A percentile compares a stretch with the other conserved stretches of the same genome.
phyloP scores from a whole-genome alignment of 2,797 vertebrate genomes.

The Distichodus sexfasciatus region DNA sequence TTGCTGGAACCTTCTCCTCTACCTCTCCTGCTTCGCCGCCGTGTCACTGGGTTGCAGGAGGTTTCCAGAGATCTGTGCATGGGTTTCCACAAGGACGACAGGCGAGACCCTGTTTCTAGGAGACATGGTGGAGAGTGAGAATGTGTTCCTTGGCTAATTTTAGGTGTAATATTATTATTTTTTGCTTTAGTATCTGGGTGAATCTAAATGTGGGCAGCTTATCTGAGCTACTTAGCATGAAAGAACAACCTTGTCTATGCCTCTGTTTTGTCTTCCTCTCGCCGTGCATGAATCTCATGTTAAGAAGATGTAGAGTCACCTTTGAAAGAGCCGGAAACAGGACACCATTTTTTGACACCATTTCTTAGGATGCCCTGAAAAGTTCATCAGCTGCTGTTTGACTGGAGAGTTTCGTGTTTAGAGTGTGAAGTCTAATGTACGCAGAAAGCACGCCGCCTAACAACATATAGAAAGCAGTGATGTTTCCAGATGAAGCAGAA shows the following conservation, averaged over 20 bases:
- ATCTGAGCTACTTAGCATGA: conserved; percentile 27
- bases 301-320: conserved; percentile 11
- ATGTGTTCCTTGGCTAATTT: conserved; percentile 23
- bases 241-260: conserved; percentile 25
- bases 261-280: conserved; percentile 31
- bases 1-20: too few species aligned
- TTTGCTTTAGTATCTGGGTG: not conserved
- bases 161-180: not conserved
- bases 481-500: too few species aligned
- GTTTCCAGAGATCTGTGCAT: conserved; percentile 22
- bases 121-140: conserved; percentile 35
- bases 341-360: conserved; percentile 26
- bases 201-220: conserved; percentile 26
- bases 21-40: not conserved
- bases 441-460: too few species aligned
- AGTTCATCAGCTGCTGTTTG: conserved; percentile 9
- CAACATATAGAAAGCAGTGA: too few species aligned
- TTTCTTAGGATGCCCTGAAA: conserved; percentile 17
- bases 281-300: not conserved
- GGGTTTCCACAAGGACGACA: conserved; percentile 25
- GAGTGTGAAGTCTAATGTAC: conserved; percentile 4
- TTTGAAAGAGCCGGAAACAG: conserved; percentile 22
- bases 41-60: too few species aligned
- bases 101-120: too few species aligned
- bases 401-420: conserved; percentile 24